Conservation (phyloP, 2,113 vertebrate species). For the Pampusana beccarii region DNA sequence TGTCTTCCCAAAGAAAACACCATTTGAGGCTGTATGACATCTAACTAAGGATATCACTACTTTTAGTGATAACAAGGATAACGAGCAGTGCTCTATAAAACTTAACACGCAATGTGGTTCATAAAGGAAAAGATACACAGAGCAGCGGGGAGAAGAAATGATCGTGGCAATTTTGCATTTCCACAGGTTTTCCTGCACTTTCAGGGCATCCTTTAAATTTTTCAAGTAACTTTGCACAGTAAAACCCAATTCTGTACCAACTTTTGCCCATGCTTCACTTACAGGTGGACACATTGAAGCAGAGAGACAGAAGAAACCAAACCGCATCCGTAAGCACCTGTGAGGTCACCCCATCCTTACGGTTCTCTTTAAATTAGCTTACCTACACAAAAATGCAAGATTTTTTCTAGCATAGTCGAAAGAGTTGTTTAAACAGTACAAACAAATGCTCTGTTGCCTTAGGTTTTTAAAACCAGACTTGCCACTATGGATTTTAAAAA, state of each 20-base stretch:
- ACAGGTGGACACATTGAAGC: neutral
- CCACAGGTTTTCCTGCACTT: neutral
- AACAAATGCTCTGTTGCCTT: neutral
- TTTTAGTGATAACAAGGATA: neutral
- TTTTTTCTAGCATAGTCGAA: neutral
- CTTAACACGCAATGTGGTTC: neutral
- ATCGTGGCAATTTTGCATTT: neutral
- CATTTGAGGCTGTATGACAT: neutral
- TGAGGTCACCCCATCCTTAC: neutral
- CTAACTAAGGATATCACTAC: neutral
- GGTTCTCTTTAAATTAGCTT: neutral
- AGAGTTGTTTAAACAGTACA: neutral
- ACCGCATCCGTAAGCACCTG: fast-evolving
- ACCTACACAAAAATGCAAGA: neutral
- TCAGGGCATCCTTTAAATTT: neutral
- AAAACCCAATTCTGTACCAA: neutral
- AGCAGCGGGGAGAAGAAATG: neutral
- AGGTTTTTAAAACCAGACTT: neutral
- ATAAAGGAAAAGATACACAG: neutral
- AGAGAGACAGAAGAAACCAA: neutral
- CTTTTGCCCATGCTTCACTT: neutral
- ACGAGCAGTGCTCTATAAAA: neutral
- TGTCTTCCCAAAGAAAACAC: neutral
- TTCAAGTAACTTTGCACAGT: neutral
- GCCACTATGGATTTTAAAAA: neutral